phyloP scores from a whole-genome alignment of 1,140 invertebrate genomes.

The Archivesica marissinica region DNA sequence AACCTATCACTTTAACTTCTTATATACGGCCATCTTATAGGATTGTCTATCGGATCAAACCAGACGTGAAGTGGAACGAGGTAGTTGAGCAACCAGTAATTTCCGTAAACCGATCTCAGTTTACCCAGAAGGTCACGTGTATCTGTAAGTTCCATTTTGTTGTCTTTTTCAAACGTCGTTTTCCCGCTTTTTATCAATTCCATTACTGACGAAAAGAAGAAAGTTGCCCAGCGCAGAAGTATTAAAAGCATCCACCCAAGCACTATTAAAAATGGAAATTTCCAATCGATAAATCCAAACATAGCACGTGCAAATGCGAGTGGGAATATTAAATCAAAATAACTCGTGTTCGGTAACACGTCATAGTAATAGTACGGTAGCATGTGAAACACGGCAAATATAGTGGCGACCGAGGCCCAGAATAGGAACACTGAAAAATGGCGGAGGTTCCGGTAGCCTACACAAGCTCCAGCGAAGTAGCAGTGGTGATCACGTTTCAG shows the following conservation, averaged over 20 bases:
- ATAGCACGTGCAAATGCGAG: conserved; percentile 51
- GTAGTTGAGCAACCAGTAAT: conserved; percentile 68
- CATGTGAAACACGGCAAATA: conserved; percentile 44
- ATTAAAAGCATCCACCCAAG: conserved; percentile 55
- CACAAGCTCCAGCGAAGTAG: conserved; percentile 94
- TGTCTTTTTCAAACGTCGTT: conserved; percentile 70
- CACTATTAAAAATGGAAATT: conserved; percentile 15
- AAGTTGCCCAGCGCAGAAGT: conserved; percentile 49
- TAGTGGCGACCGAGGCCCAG: conserved; percentile 74
- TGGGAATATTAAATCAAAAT: conserved; percentile 55
- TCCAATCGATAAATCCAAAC: conserved; percentile 46
- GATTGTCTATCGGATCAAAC: conserved; percentile 67
- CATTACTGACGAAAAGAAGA: conserved; percentile 46
- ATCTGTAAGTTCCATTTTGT: conserved; percentile 65
- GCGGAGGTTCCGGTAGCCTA: conserved; percentile 94
- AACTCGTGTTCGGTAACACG: conserved; percentile 54
- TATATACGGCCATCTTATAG: conserved; percentile 70
- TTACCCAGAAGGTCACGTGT: conserved; percentile 55
- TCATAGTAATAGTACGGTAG: conserved; percentile 55
- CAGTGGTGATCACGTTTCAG: conserved; percentile 95
- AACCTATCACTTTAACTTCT: too few relatives aligned
- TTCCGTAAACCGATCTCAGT: conserved; percentile 66
- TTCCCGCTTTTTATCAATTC: conserved; percentile 60
- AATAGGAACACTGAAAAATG: conserved; percentile 94
- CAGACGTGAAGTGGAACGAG: conserved; percentile 66